Evolutionary conservation across 2,888 invertebrate genomes (phyloP), one percentile per base, ranked within the genome.

Genomic region (Caenorhabditis sp.): DNA sequence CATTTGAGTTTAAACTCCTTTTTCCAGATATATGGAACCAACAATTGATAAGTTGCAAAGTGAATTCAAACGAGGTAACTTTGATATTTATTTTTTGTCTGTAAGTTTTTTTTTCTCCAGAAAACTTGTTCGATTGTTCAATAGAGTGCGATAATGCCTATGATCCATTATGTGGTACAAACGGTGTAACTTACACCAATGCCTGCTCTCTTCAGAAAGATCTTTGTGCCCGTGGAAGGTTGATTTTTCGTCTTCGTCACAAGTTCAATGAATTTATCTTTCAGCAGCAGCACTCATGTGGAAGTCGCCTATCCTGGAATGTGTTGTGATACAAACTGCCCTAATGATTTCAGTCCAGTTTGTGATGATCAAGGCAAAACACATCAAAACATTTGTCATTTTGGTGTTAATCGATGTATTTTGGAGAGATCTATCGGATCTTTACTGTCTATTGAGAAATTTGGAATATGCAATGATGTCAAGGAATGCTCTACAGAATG

Each of bases 341-440:
- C 77, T 5, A 64, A 62, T 20, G 73, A 81, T 59, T 83, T 78
- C 67, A 72, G 70, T 21, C 83, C 83, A 26, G 78, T 83, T 27
- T 83, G 83, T 63, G 83, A 81, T 54, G 76, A 60, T 63, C 72
- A 82, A 53, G 68, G 69, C 1, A 68, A 23, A 12, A 74, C 77
- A n/a, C 80, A 80, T 64, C 77, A 80, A 64, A 85, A 86, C 65
- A 64, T 85, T 38, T 85, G 85, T 66, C 77, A 78, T 54, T 85
- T 85, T 57, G 83, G 83, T 25, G 61, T 76, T n/a, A 66, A 80
- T 23, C 64, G 84, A 59, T 85, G 85, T 52, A 65, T 85, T n/a
- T 68, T 68, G n/a, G 82, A 81, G 57, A 59, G 80, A 59, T 75
- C 67, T 12, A 62, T 63, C 23, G 74, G 79, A 1, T 61, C 67